phyloP scores from a whole-genome alignment of 1,140 invertebrate species.

The Ladona fulva region DNA sequence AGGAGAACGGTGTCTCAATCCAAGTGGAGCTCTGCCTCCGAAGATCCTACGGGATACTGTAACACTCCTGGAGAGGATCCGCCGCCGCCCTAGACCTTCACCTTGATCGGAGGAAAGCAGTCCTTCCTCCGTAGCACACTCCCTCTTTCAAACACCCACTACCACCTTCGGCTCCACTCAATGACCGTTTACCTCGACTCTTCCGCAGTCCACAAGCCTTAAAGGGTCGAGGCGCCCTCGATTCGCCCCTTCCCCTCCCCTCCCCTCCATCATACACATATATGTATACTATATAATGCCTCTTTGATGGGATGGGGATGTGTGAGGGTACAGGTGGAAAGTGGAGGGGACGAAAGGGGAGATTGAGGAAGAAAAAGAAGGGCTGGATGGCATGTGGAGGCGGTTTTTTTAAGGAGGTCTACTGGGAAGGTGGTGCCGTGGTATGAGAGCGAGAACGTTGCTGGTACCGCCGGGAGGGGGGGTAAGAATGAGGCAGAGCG shows the following conservation, averaged over 20 bases:
- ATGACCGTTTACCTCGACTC: not conserved
- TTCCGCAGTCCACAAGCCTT: slow-evolving; percentile 1
- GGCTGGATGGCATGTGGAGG: not conserved
- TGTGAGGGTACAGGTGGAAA: no score
- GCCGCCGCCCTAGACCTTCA: not conserved
- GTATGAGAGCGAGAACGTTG: not conserved
- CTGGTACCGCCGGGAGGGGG: not conserved
- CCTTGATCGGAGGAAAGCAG: not conserved
- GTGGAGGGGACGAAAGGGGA: not conserved
- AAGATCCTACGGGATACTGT: no score
- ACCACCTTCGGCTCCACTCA: not conserved
- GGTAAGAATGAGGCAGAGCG: slow-evolving; percentile 3
- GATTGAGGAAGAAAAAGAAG: not conserved
- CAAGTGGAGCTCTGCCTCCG: no score
- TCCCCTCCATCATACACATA: not conserved
- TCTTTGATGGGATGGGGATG: not conserved
- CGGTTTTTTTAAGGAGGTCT: not conserved
- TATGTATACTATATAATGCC: not conserved
- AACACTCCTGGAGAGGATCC: not conserved
- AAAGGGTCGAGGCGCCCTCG: not conserved
- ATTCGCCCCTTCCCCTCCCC: not conserved
- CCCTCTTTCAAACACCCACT: not conserved
- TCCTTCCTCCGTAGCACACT: not conserved
- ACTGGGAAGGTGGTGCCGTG: not conserved
- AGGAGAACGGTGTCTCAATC: no score